These are phyloP conservation scores for Brachylomia viminalis DNA, from an alignment of 2,888 invertebrate species.

Conservation along the genomic window DNA sequence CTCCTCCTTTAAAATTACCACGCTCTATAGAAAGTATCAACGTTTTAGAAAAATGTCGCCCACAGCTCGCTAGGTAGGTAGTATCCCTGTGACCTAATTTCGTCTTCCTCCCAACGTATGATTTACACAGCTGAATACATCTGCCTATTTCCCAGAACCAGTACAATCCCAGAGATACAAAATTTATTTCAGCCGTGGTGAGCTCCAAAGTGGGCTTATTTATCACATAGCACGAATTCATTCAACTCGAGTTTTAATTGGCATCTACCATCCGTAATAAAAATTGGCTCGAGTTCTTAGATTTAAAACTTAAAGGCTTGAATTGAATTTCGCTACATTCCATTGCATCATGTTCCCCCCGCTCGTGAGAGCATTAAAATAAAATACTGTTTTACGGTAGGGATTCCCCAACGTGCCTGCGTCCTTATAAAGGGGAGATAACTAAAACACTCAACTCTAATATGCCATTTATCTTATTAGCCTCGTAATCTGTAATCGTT, in stretches of 20 bases:
- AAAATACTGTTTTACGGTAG: not conserved
- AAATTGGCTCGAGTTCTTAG: not conserved
- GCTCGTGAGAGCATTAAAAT: not conserved
- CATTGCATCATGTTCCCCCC: not conserved
- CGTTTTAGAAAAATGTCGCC: not conserved
- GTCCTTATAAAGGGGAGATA: constrained; percentile 36
- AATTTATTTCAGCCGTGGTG: constrained; percentile 3
- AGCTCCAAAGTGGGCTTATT: constrained; percentile 16
- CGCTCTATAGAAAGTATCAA: not conserved
- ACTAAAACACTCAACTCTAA: constrained; percentile 46
- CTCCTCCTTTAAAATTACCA: constrained; percentile 6
- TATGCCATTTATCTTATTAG: constrained; percentile 56
- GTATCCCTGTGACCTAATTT: not conserved
- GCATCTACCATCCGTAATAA: not conserved
- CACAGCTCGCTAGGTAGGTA: not conserved
- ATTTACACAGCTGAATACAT: not conserved
- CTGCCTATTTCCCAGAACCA: not conserved
- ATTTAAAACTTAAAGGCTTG: too few relatives aligned
- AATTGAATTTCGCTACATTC: constrained; percentile 4
- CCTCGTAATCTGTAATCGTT: constrained; percentile 47
- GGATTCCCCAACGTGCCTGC: constrained; percentile 14
- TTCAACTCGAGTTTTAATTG: constrained; percentile 47
- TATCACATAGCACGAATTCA: constrained; percentile 18
- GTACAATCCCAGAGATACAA: constrained; percentile 18
- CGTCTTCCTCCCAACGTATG: too few relatives aligned